A percentile compares a stretch with the other conserved stretches of the same genome.
These are phyloP conservation scores for Drosophila saltans DNA, from an alignment of 1,140 invertebrate species.

Conservation along the genomic window DNA sequence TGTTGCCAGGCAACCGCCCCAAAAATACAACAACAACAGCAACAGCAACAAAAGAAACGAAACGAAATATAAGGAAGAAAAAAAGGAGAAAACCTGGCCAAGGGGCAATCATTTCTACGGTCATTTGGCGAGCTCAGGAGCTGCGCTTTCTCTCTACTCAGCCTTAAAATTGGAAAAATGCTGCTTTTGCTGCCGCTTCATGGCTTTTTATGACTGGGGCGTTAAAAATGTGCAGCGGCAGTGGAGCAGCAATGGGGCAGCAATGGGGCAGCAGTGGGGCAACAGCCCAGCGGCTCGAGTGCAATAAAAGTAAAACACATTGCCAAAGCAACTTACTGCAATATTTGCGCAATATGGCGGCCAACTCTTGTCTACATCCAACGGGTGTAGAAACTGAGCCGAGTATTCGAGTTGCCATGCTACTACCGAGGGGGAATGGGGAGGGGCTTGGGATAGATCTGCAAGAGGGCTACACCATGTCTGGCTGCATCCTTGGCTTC, in stretches of 20 bases:
- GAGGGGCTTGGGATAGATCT: neutral
- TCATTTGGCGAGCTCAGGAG: constrained; percentile 72
- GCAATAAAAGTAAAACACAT: constrained; percentile 82
- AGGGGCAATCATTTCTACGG: constrained; percentile 77
- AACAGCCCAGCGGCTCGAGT: constrained; percentile 67
- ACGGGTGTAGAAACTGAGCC: neutral
- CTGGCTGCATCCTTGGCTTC: constrained; percentile 44
- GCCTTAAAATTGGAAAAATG: constrained; percentile 80
- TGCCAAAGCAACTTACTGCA: constrained; percentile 78
- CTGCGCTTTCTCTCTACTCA: constrained; percentile 65
- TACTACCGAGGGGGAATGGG: neutral
- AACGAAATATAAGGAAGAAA: neutral
- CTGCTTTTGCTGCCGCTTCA: constrained; percentile 44
- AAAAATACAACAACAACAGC: neutral
- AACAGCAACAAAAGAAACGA: neutral
- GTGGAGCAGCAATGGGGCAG: neutral
- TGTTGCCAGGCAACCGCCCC: constrained; percentile 11
- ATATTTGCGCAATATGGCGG: constrained; percentile 80
- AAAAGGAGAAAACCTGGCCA: constrained; percentile 12
- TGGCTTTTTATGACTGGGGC: constrained; percentile 73
- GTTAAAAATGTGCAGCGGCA: constrained; percentile 75
- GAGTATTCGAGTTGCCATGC: too few species aligned
- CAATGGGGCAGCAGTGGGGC: neutral
- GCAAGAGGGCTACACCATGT: neutral
- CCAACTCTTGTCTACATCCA: constrained; percentile 5